phyloP scores from a whole-genome alignment of 2,113 vertebrate genomes.

The Tachysurus vachellii region DNA sequence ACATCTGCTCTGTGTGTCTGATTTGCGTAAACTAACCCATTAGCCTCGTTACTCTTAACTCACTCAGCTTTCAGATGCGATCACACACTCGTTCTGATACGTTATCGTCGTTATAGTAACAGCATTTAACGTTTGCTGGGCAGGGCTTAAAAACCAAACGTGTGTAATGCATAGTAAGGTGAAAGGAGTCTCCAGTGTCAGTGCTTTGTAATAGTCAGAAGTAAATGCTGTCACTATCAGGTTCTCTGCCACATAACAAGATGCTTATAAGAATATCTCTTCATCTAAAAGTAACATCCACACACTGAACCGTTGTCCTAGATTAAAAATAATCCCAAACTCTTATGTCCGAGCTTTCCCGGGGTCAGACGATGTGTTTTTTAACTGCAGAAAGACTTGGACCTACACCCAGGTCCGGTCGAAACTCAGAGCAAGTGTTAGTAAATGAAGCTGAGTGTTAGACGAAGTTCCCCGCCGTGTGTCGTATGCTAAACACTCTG shows the following conservation, averaged over 20 bases:
- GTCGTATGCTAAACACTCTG: constrained; percentile 57
- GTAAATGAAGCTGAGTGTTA: constrained; percentile 30
- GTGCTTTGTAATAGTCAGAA: too few species aligned
- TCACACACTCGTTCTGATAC: too few species aligned
- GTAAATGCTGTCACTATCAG: neutral
- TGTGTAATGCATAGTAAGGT: neutral
- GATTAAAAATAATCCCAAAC: neutral
- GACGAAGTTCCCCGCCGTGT: neutral
- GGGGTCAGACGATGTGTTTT: neutral
- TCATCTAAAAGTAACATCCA: neutral
- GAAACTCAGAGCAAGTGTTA: constrained; percentile 14
- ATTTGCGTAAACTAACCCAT: neutral
- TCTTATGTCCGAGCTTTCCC: neutral
- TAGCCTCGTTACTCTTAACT: too few species aligned
- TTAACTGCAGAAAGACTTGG: neutral
- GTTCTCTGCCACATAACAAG: neutral
- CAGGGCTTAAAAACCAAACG: too few species aligned
- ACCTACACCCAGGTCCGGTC: neutral
- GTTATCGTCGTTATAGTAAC: too few species aligned
- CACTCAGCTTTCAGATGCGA: too few species aligned
- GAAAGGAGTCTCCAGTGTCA: neutral
- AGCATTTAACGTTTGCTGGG: too few species aligned
- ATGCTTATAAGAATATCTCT: neutral
- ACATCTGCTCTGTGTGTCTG: neutral
- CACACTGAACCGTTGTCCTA: too few species aligned